phyloP scores from a whole-genome alignment of 2,888 invertebrate species.

The Athalia rosae region DNA sequence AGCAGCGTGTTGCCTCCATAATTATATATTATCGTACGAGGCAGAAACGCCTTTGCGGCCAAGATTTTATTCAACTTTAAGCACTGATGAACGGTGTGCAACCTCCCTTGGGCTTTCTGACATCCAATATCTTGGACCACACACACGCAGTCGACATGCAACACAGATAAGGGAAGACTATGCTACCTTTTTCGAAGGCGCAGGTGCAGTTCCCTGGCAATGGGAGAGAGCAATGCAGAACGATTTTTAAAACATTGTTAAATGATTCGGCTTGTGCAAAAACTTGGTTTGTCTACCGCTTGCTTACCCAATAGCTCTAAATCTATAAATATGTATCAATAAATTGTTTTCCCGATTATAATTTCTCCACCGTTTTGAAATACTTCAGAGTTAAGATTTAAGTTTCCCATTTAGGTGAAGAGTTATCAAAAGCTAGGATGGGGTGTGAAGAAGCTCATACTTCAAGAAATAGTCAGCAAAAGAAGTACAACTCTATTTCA shows the following conservation, averaged over 20 bases:
- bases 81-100: slow-evolving; percentile 21
- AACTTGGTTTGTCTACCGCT: no score
- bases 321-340: no score
- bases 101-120: not conserved
- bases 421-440: no score
- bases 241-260: slow-evolving; percentile 2
- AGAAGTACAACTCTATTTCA: no score
- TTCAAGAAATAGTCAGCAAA: no score
- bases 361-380: no score
- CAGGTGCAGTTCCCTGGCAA: slow-evolving; percentile 41
- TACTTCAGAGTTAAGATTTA: no score
- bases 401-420: no score
- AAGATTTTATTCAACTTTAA: slow-evolving; percentile 23
- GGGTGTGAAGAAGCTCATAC: no score
- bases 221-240: slow-evolving; percentile 20
- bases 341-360: no score
- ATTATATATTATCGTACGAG: slow-evolving; percentile 39
- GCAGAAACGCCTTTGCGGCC: not conserved
- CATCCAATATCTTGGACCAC: not conserved
- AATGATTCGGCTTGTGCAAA: no score
- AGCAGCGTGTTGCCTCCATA: slow-evolving; percentile 50
- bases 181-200: slow-evolving; percentile 19
- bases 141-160: not conserved
- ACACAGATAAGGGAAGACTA: slow-evolving; percentile 30
- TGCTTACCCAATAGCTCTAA: no score